A percentile compares a stretch with the other conserved stretches of the same genome.
Evolutionary conservation across 2,113 vertebrate species (phyloP).

Genomic region (Eubucco bourcierii): DNA sequence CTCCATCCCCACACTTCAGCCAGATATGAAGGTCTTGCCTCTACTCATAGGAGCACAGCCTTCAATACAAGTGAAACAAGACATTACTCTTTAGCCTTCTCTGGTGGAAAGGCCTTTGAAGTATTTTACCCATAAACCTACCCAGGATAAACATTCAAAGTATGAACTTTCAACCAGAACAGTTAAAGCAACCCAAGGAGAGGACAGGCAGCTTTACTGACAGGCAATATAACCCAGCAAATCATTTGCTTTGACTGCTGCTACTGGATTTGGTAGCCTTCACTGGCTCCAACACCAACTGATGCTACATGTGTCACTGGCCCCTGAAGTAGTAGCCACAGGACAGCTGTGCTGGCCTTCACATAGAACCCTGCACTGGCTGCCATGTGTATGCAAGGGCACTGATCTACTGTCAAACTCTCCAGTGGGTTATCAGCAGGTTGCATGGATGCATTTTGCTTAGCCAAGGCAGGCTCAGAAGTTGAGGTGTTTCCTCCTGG

Average conservation of each 20-base stretch:
- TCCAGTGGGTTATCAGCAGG: background rate
- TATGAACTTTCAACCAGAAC: background rate
- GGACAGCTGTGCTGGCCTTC: background rate
- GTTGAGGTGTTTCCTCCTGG: background rate
- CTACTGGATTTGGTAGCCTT: background rate
- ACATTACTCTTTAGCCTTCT: background rate
- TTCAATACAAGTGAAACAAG: background rate
- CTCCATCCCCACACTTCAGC: background rate
- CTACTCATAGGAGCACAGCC: background rate
- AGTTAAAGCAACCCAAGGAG: background rate
- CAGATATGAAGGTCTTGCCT: background rate
- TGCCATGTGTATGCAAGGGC: background rate
- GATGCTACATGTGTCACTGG: background rate
- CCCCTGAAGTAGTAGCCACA: background rate
- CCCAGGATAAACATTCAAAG: background rate
- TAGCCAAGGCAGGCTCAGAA: background rate
- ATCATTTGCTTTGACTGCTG: background rate
- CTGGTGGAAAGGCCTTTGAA: background rate
- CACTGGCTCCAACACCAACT: background rate
- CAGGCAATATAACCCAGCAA: background rate
- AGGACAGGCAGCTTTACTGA: background rate
- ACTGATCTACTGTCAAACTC: fast-evolving
- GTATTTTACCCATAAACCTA: background rate
- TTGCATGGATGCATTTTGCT: background rate
- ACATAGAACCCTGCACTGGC: background rate